Percentiles rank a stretch among this genome's conserved stretches.
These are phyloP conservation scores for Papilio glaucus DNA, from an alignment of 1,140 invertebrate species.

Conservation along the genomic window DNA sequence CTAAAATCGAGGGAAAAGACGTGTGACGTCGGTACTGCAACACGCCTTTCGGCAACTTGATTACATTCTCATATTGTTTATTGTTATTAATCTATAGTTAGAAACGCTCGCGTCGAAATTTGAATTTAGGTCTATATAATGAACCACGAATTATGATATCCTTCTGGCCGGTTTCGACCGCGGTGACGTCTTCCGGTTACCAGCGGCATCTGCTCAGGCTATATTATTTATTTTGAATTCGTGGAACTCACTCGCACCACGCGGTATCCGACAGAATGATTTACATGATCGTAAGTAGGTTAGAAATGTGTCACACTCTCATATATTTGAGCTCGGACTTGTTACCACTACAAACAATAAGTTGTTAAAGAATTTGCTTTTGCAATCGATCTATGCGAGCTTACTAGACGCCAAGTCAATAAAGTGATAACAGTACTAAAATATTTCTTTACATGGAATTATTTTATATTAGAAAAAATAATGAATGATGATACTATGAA, in stretches of 20 bases:
- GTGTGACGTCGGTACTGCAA: conserved; percentile 42
- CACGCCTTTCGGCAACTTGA: conserved; percentile 43
- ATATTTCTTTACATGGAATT: no score
- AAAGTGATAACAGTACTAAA: no score
- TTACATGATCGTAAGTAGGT: conserved; percentile 3
- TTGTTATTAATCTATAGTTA: conserved; percentile 28
- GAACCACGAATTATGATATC: conserved; percentile 32
- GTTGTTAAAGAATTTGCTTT: neutral
- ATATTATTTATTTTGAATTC: conserved; percentile 22
- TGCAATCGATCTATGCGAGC: neutral
- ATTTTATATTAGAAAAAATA: neutral
- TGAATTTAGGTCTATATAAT: conserved; percentile 32
- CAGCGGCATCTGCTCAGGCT: conserved; percentile 10
- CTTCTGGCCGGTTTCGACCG: conserved; percentile 24
- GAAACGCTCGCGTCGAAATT: conserved; percentile 19
- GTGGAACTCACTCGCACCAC: neutral
- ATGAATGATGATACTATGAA: neutral
- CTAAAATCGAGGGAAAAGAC: conserved; percentile 57
- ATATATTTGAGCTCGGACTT: neutral
- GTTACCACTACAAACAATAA: no score
- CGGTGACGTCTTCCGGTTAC: conserved; percentile 19
- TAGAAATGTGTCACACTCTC: neutral
- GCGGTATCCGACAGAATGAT: neutral
- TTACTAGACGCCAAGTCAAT: no score
- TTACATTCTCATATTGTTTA: conserved; percentile 38